phyloP scores from a whole-genome alignment of 2,113 vertebrate species.

The Entelurus aequoreus region DNA sequence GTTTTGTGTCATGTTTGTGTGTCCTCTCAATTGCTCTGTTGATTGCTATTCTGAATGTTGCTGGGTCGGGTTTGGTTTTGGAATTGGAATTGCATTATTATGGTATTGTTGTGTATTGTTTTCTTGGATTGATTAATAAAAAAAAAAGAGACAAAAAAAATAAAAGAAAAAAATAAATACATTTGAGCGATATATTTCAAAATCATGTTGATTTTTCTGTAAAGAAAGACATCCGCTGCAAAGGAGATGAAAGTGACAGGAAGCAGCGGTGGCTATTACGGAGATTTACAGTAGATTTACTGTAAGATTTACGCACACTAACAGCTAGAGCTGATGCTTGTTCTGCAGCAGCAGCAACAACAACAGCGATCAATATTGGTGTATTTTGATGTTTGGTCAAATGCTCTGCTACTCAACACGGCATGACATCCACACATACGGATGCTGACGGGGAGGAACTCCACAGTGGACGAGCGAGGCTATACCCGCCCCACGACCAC shows the following conservation, averaged over 20 bases:
- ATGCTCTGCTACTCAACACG: conserved; percentile 1
- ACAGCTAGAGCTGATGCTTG: not conserved
- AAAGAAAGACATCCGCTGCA: not conserved
- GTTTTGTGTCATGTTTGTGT: too few species aligned
- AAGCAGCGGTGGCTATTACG: not conserved
- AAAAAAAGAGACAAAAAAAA: too few species aligned
- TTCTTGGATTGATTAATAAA: too few species aligned
- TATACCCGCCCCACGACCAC: conserved; percentile 6
- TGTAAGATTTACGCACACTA: conserved; percentile 1
- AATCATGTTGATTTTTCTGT: not conserved
- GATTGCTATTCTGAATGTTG: too few species aligned
- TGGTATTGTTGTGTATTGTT: too few species aligned
- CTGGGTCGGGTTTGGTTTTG: too few species aligned
- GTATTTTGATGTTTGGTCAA: conserved; percentile 11
- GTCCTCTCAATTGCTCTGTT: too few species aligned
- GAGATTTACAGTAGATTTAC: conserved; percentile 1
- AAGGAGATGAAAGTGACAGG: conserved; percentile 5
- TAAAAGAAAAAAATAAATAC: too few species aligned
- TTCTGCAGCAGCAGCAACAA: not conserved
- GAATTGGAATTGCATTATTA: too few species aligned
- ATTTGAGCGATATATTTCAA: not conserved
- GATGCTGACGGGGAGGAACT: conserved; percentile 7
- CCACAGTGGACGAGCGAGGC: conserved; percentile 15
- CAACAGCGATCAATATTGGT: conserved; percentile 4
- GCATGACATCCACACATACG: conserved; percentile 7